phyloP scores from a whole-genome alignment of 2,888 invertebrate genomes.

The Drosophila maculinotata region DNA sequence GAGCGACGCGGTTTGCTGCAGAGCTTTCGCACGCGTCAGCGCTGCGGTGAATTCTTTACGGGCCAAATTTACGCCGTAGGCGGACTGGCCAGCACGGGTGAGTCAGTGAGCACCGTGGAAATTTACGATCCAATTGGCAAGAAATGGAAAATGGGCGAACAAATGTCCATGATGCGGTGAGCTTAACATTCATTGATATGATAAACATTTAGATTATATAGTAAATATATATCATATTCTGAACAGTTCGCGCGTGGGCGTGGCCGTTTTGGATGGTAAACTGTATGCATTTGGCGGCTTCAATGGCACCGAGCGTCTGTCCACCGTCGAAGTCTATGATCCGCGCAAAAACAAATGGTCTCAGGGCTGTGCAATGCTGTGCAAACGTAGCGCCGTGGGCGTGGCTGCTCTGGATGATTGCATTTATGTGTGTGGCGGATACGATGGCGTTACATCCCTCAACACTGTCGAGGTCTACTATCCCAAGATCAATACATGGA shows the following conservation, averaged over 20 bases:
- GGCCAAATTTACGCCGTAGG: slow-evolving; percentile 95
- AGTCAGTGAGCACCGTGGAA: slow-evolving; percentile 93
- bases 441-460: slow-evolving; percentile 93
- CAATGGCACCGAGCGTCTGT: slow-evolving; percentile 92
- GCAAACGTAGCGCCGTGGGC: slow-evolving; percentile 91
- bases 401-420: slow-evolving; percentile 92
- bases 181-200: neutral
- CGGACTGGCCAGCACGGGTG: slow-evolving; percentile 93
- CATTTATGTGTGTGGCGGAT: slow-evolving; percentile 94
- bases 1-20: slow-evolving; percentile 91
- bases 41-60: slow-evolving; percentile 90
- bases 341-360: slow-evolving; percentile 90
- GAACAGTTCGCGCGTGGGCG: slow-evolving; percentile 91
- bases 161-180: slow-evolving; percentile 91
- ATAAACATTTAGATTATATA: neutral
- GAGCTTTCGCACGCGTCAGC: slow-evolving; percentile 90
- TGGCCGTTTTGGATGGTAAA: slow-evolving; percentile 92
- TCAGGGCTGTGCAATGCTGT: slow-evolving; percentile 91
- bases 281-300: slow-evolving; percentile 94
- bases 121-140: slow-evolving; percentile 90
- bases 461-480: slow-evolving; percentile 93
- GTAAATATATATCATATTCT: neutral
- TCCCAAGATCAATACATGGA: slow-evolving; percentile 90
- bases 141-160: slow-evolving; percentile 91
- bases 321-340: slow-evolving; percentile 94